Percentiles rank a stretch among this genome's conserved stretches.
These are phyloP conservation scores for Heliconius eleuchia DNA, from an alignment of 1,140 invertebrate genomes.

Conservation along the genomic window DNA sequence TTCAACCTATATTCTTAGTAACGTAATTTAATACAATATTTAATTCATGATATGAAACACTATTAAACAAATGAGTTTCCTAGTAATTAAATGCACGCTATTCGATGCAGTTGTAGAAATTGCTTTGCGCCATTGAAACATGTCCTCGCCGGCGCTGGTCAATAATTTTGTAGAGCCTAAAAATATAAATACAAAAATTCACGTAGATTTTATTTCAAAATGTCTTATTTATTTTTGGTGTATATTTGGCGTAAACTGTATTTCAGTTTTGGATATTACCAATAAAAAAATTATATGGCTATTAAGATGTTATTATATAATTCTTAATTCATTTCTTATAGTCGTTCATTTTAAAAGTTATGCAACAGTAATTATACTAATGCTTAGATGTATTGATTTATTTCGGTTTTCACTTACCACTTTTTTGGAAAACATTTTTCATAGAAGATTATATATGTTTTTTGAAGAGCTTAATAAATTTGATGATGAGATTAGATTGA, in stretches of 20 bases:
- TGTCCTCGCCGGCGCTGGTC: neutral
- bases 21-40: neutral
- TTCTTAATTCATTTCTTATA: neutral
- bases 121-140: neutral
- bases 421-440: neutral
- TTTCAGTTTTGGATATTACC: neutral
- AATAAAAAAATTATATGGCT: neutral
- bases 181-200: neutral
- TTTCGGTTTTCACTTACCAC: neutral
- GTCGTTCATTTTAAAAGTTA: neutral
- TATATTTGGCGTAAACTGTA: neutral
- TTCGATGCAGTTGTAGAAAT: neutral
- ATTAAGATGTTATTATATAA: neutral
- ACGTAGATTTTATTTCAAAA: neutral
- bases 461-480: neutral
- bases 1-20: no score
- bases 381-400: neutral
- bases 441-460: slow-evolving; percentile 7
- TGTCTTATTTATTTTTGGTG: neutral
- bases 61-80: slow-evolving; percentile 2
- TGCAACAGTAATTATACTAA: neutral
- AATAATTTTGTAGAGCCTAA: neutral
- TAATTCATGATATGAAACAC: neutral
- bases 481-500: neutral
- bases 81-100: neutral